phyloP scores from a whole-genome alignment of 1,140 invertebrate species.

The Drosophila gunungcola region DNA sequence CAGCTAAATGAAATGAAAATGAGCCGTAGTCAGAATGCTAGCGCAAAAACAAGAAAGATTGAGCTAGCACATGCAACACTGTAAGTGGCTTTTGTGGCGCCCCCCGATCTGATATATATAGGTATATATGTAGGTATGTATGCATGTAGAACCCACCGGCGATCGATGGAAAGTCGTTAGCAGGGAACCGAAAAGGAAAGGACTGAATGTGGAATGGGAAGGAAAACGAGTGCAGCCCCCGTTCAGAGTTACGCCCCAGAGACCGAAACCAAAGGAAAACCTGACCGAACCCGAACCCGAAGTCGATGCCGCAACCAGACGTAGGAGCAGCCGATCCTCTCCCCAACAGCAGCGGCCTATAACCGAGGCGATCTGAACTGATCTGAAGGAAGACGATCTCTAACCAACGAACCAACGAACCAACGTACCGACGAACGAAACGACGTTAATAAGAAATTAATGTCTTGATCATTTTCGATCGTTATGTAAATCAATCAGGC shows the following conservation, averaged over 20 bases:
- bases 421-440: slow-evolving; percentile 49
- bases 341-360: not conserved
- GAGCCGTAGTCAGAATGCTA: slow-evolving; percentile 19
- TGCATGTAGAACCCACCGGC: slow-evolving; percentile 20
- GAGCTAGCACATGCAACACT: slow-evolving; percentile 31
- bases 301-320: slow-evolving; percentile 19
- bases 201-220: slow-evolving; percentile 4
- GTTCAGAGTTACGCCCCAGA: slow-evolving; percentile 70
- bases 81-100: slow-evolving; percentile 51
- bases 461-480: slow-evolving; percentile 85
- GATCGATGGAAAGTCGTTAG: slow-evolving; percentile 40
- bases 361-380: not conserved
- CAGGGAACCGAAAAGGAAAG: slow-evolving; percentile 11
- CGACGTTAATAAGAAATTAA: slow-evolving; percentile 85
- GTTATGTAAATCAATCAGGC: slow-evolving; percentile 85
- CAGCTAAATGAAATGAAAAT: slow-evolving; percentile 42
- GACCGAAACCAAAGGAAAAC: slow-evolving; percentile 40
- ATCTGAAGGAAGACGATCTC: slow-evolving; percentile 16
- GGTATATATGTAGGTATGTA: not conserved
- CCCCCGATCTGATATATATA: slow-evolving; percentile 44
- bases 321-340: slow-evolving; percentile 35
- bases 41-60: slow-evolving; percentile 26
- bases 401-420: slow-evolving; percentile 3
- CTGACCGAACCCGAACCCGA: slow-evolving; percentile 19
- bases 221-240: slow-evolving; percentile 35